phyloP scores from a whole-genome alignment of 2,797 vertebrate species.

The Cottoperca gobio region DNA sequence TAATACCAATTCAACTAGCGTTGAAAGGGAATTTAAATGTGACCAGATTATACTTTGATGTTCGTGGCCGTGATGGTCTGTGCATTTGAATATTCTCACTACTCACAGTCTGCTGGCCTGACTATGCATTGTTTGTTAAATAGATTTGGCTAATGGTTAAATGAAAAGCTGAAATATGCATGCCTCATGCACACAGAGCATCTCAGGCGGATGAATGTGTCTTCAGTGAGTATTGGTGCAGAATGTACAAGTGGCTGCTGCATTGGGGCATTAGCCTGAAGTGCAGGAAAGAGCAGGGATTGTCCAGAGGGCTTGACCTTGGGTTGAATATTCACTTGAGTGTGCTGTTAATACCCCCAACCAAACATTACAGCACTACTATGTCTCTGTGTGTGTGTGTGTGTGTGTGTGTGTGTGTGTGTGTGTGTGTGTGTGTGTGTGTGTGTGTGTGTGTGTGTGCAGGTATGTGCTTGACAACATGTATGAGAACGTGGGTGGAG shows the following conservation, averaged over 20 bases:
- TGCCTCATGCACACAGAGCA: background rate
- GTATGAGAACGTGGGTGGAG: background rate
- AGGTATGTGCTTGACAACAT: background rate
- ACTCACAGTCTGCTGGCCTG: background rate
- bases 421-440: background rate
- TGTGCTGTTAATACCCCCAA: slow-evolving; percentile 20
- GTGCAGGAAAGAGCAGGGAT: slow-evolving; percentile 13
- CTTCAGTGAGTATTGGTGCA: background rate
- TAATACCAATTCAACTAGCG: background rate
- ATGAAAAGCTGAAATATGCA: slow-evolving; percentile 13
- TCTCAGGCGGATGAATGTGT: slow-evolving; percentile 5
- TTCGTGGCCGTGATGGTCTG: background rate
- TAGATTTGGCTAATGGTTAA: background rate
- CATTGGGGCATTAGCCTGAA: slow-evolving; percentile 23
- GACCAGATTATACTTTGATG: slow-evolving; percentile 3
- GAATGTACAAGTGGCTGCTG: slow-evolving; percentile 25
- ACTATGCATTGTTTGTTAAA: background rate
- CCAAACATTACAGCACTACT: background rate
- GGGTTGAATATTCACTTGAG: slow-evolving; percentile 30
- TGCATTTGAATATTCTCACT: background rate
- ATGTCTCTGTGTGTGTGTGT: background rate
- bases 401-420: background rate
- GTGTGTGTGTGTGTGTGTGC: background rate
- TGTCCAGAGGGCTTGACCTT: slow-evolving; percentile 41
- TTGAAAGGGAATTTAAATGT: background rate